Evolutionary conservation across 2,113 vertebrate species (phyloP).

Genomic region (Burhinus oedicnemus): DNA sequence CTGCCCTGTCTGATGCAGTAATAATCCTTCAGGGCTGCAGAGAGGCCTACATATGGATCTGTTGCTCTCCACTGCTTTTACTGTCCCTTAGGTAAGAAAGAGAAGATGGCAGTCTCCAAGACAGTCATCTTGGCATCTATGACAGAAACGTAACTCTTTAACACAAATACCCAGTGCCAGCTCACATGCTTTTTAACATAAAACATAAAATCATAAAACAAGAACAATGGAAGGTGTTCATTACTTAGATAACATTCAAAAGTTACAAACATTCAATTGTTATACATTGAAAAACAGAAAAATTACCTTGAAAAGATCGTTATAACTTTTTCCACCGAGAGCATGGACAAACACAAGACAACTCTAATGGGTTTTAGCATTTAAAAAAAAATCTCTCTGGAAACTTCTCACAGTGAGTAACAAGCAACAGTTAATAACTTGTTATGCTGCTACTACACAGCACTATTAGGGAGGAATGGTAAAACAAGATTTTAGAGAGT

Average conservation of each 20-base stretch:
- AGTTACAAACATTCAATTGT: neutral
- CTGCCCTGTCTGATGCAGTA: neutral
- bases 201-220: neutral
- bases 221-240: neutral
- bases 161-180: neutral
- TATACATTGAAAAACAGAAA: neutral
- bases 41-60: neutral
- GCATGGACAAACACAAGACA: neutral
- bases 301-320: neutral
- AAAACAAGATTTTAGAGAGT: neutral
- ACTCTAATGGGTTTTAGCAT: neutral
- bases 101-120: neutral
- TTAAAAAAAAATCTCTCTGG: neutral
- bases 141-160: neutral
- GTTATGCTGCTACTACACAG: neutral
- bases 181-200: neutral
- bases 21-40: neutral
- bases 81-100: neutral
- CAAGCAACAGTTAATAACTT: neutral
- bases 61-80: neutral
- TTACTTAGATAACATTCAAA: neutral
- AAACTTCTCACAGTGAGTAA: neutral
- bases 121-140: neutral
- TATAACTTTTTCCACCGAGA: neutral
- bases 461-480: neutral